phyloP scores from a whole-genome alignment of 2,888 invertebrate genomes.

The Coelinius sp. region DNA sequence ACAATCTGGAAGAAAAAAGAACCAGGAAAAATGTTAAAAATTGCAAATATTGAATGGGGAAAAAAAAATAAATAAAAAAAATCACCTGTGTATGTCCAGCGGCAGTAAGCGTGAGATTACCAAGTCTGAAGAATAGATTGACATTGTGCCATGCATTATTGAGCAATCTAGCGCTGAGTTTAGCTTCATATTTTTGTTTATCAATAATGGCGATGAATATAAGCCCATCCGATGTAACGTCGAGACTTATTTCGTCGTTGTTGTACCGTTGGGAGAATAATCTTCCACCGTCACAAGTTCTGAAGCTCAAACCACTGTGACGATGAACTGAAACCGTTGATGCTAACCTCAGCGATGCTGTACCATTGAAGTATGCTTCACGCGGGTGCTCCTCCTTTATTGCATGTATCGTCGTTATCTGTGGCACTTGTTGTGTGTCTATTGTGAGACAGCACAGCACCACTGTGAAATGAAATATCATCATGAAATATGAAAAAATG shows the following conservation, averaged over 20 bases:
- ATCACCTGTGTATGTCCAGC: constrained; percentile 74
- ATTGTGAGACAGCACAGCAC: constrained; percentile 56
- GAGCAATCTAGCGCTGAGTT: constrained; percentile 78
- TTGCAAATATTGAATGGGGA: background rate
- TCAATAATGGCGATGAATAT: constrained; percentile 71
- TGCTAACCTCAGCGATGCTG: constrained; percentile 81
- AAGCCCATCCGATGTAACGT: constrained; percentile 71
- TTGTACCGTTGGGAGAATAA: constrained; percentile 69
- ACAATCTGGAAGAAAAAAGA: constrained; percentile 73
- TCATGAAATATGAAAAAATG: background rate
- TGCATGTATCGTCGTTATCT: constrained; percentile 45
- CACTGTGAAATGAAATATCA: constrained; percentile 50
- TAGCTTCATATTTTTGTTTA: constrained; percentile 74
- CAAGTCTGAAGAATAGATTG: constrained; percentile 76
- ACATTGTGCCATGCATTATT: constrained; percentile 89
- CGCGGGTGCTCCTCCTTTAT: constrained; percentile 72
- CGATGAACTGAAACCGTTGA: constrained; percentile 83
- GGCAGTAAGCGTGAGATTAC: constrained; percentile 74
- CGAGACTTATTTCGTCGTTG: constrained; percentile 64
- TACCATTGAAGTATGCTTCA: constrained; percentile 89
- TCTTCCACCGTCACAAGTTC: constrained; percentile 78
- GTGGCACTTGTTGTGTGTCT: constrained; percentile 50
- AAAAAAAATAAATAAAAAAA: background rate
- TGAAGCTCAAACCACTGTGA: constrained; percentile 86
- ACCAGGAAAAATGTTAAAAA: constrained; percentile 4